These are phyloP conservation scores for Paramormyrops kingsleyae DNA, from an alignment of 2,113 vertebrate genomes.

Conservation along the genomic window DNA sequence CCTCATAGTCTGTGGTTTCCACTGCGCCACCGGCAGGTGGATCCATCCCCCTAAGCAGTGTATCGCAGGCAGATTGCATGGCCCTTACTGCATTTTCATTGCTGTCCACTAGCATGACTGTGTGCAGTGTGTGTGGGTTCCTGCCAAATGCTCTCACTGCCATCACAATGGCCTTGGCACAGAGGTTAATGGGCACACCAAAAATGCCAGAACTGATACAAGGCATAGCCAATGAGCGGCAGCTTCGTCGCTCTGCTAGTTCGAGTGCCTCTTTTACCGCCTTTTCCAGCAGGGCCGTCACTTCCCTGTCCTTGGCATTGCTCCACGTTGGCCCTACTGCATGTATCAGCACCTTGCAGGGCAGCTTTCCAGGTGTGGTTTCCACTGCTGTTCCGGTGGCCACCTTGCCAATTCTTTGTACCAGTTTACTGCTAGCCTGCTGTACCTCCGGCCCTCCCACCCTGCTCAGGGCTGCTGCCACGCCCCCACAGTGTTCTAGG, in stretches of 20 bases:
- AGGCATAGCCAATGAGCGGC: constrained; percentile 46
- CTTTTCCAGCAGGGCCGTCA: constrained; percentile 23
- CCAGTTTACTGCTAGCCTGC: constrained; percentile 30
- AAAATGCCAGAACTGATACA: constrained; percentile 50
- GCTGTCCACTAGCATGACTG: constrained; percentile 42
- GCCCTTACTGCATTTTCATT: constrained; percentile 35
- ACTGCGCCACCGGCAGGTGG: background rate
- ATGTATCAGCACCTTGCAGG: constrained; percentile 48
- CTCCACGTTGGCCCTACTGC: constrained; percentile 46
- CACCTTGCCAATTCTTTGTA: constrained; percentile 30
- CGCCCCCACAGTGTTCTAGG: constrained; percentile 39
- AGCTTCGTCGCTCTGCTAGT: constrained; percentile 26
- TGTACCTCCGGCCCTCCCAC: constrained; percentile 47
- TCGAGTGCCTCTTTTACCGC: constrained; percentile 29
- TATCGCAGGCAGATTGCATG: constrained; percentile 39
- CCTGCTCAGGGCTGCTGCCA: constrained; percentile 44
- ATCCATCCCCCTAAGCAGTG: constrained; percentile 18
- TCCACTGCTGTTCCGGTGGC: constrained; percentile 23
- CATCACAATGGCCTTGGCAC: constrained; percentile 44
- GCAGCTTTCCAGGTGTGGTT: constrained; percentile 42
- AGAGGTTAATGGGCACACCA: constrained; percentile 39
- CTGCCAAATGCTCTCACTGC: constrained; percentile 38
- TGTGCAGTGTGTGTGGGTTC: constrained; percentile 17
- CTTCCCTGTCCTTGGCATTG: constrained; percentile 22
- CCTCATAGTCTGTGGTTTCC: background rate